A percentile compares a stretch with the other conserved stretches of the same genome.
Evolutionary conservation across 2,797 vertebrate species (phyloP).

Genomic region (Acipenser transmontanus): DNA sequence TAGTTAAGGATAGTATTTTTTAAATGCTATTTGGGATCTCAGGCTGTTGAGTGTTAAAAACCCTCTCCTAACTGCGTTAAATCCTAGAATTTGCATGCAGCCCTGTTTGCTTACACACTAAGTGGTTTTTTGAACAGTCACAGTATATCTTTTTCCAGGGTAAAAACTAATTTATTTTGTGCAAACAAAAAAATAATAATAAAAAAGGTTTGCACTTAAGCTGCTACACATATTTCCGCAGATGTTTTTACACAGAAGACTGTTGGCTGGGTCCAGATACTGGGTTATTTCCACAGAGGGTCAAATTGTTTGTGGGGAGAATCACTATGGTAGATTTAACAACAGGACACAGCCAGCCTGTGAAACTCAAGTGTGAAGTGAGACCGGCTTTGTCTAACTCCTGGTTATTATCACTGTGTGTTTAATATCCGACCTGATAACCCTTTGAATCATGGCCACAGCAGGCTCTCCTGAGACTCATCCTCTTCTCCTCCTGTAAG

Average conservation of each 20-base stretch:
- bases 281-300: neutral
- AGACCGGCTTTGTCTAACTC: conserved; percentile 33
- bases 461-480: conserved; percentile 35
- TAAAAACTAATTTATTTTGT: too few species aligned
- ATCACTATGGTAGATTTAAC: conserved; percentile 17
- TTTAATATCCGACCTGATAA: conserved; percentile 54
- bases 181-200: too few species aligned
- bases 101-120: too few species aligned
- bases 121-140: too few species aligned
- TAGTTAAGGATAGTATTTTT: too few species aligned
- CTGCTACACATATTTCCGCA: too few species aligned
- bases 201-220: too few species aligned
- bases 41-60: too few species aligned
- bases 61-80: too few species aligned
- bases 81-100: too few species aligned
- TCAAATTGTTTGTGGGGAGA: neutral
- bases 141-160: too few species aligned
- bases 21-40: too few species aligned
- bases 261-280: neutral
- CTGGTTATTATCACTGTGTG: conserved; percentile 43
- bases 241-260: neutral
- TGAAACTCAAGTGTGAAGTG: conserved; percentile 29
- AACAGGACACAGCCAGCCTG: conserved; percentile 22
- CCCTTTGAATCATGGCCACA: conserved; percentile 37
- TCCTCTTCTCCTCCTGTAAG: conserved; percentile 28